A percentile compares a stretch with the other conserved stretches of the same genome.
Evolutionary conservation across 2,113 vertebrate species (phyloP).

Genomic region (Eubucco bourcierii): DNA sequence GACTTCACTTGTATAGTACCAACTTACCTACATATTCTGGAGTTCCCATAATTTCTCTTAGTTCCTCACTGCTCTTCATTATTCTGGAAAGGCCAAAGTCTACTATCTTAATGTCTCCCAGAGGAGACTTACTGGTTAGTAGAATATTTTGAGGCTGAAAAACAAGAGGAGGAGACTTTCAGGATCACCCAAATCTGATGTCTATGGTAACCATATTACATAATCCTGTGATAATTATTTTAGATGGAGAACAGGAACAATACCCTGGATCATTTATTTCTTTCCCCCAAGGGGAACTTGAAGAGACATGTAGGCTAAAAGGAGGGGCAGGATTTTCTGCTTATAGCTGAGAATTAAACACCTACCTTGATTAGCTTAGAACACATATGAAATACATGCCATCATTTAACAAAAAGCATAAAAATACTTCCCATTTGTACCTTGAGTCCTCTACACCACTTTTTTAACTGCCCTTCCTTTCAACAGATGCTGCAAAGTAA

Average conservation of each 20-base stretch:
- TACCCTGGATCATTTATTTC: not conserved
- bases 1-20: not conserved
- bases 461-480: not conserved
- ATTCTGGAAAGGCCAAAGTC: slow-evolving; percentile 94
- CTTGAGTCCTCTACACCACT: not conserved
- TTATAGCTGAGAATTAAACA: not conserved
- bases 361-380: not conserved
- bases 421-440: not conserved
- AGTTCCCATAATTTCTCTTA: slow-evolving; percentile 94
- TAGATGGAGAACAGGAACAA: rapidly evolving
- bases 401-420: not conserved
- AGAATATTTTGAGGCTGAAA: slow-evolving; percentile 93
- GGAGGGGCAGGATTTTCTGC: not conserved
- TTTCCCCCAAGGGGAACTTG: not conserved
- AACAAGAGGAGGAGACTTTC: not conserved
- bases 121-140: slow-evolving; percentile 84
- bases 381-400: not conserved
- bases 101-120: slow-evolving; percentile 93
- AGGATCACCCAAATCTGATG: not conserved
- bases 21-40: slow-evolving; percentile 95
- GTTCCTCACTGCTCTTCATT: slow-evolving; percentile 87
- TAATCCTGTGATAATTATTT: not conserved
- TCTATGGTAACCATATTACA: not conserved
- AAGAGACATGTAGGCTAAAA: not conserved
- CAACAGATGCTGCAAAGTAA: not conserved